Evolutionary conservation across 1,140 invertebrate genomes (phyloP), one percentile per base, ranked within the genome.

Genomic region (Chionoecetes opilio): DNA sequence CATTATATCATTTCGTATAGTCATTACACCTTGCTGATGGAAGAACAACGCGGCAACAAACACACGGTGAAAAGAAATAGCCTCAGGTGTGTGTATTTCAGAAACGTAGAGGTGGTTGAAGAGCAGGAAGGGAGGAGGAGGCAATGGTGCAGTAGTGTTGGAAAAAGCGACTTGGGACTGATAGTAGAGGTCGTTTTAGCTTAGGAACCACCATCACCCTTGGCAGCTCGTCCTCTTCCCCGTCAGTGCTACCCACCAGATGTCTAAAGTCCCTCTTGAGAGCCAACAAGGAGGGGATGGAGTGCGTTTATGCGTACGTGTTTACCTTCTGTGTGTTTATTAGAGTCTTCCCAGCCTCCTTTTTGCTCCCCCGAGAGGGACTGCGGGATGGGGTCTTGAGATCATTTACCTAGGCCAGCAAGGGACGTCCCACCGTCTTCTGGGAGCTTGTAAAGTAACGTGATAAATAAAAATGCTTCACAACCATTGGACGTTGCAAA

Each of bases 401-500:
- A 26, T 6, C n/a, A 17, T n/a, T 75, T 75, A 75, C 63, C 26
- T 75, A 75, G 63, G 63, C 63, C 63, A 75, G 63, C 63, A 26
- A 75, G 63, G 63, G 63, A 75, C 63, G 26, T 75, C 63, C 63
- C 63, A 75, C 63, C 6, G 63, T 26, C 63, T 1, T 26, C n/a
- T n/a, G 63, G 63, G 63, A 75, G 63, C 63, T 75, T 75, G 63
- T 75, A 75, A 75, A 75, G 63, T 75, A 75, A 75, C 63, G 63
- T 75, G 63, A 75, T 75, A 75, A 75, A 75, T 75, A 75, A 75
- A 75, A 75, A 75, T n/a, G 21, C 63, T n/a, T 75, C 63, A 75
- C 63, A 29, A 90, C 88, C 26, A 90, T 90, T 90, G 88, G 88
- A 3, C 37, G 88, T 31, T 53, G 31, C 26, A 90, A 53, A 53